phyloP scores from a whole-genome alignment of 2,113 vertebrate species.

The Agapornis roseicollis region DNA sequence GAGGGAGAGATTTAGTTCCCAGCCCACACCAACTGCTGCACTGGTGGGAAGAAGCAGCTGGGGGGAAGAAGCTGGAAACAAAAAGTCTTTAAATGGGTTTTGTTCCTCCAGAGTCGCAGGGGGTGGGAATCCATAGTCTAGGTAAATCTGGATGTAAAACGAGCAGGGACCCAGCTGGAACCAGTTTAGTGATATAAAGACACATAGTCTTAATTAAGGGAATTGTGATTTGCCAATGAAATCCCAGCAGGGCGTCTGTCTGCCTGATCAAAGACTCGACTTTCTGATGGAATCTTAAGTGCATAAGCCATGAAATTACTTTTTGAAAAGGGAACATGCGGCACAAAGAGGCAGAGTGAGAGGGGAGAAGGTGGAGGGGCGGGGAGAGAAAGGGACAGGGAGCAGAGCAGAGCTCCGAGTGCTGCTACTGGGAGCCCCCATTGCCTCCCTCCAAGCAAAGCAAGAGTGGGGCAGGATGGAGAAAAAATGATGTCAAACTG shows the following conservation, averaged over 20 bases:
- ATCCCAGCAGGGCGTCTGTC: conserved; percentile 75
- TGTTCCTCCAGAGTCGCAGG: background rate
- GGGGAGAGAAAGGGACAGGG: background rate
- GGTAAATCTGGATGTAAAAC: conserved; percentile 67
- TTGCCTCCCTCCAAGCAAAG: conserved; percentile 38
- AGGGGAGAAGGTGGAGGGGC: background rate
- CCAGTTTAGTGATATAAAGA: conserved; percentile 69
- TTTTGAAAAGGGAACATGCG: conserved; percentile 62
- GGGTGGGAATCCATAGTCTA: conserved; percentile 1
- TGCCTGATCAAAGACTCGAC: conserved; percentile 73
- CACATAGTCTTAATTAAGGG: conserved; percentile 81
- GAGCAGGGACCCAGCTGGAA: conserved; percentile 61
- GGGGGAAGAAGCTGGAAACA: background rate
- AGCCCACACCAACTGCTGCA: conserved; percentile 1
- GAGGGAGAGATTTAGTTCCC: background rate
- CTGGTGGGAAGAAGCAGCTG: background rate
- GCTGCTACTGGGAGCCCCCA: background rate
- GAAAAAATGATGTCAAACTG: background rate
- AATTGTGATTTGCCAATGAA: conserved; percentile 79
- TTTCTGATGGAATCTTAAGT: conserved; percentile 82
- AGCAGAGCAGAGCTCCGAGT: background rate
- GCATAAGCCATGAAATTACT: conserved; percentile 84
- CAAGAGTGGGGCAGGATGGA: background rate
- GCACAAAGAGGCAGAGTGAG: background rate
- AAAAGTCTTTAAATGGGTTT: conserved; percentile 33